Conservation (phyloP, 1,140 invertebrate genomes). For the Drosophila tropicalis region DNA sequence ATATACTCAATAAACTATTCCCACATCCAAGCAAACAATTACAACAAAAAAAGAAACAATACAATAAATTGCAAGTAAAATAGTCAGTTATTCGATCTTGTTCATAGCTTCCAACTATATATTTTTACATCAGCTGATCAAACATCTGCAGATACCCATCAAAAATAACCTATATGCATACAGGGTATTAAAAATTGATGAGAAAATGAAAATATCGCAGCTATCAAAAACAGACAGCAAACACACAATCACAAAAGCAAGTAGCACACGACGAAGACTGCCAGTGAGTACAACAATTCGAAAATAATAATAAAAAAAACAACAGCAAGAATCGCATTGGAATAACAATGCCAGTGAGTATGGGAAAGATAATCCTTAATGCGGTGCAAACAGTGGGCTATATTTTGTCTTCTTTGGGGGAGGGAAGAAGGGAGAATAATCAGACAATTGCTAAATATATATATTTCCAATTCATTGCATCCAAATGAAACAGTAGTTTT, state of each 20-base stretch:
- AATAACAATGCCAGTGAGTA: neutral
- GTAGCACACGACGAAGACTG: neutral
- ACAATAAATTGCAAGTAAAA: no score
- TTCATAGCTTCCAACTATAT: no score
- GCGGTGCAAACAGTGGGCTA: slow-evolving; percentile 48
- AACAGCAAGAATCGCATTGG: neutral
- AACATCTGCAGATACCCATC: no score
- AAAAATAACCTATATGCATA: neutral
- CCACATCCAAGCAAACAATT: no score
- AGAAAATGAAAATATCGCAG: slow-evolving; percentile 54
- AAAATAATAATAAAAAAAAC: slow-evolving; percentile 42
- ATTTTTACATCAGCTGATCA: no score
- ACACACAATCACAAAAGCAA: slow-evolving; percentile 47
- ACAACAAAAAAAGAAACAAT: no score
- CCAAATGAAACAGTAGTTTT: neutral
- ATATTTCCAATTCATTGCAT: slow-evolving; percentile 1
- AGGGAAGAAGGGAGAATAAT: no score
- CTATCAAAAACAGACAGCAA: slow-evolving; percentile 67
- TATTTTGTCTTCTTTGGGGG: neutral
- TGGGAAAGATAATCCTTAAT: slow-evolving; percentile 55
- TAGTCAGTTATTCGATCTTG: no score
- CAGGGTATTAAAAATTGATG: slow-evolving; percentile 36
- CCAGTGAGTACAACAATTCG: slow-evolving; percentile 7
- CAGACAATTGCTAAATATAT: neutral
- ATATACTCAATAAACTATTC: neutral